Evolutionary conservation across 1,140 invertebrate genomes (phyloP).

Genomic region (Trissolcus basalis): DNA sequence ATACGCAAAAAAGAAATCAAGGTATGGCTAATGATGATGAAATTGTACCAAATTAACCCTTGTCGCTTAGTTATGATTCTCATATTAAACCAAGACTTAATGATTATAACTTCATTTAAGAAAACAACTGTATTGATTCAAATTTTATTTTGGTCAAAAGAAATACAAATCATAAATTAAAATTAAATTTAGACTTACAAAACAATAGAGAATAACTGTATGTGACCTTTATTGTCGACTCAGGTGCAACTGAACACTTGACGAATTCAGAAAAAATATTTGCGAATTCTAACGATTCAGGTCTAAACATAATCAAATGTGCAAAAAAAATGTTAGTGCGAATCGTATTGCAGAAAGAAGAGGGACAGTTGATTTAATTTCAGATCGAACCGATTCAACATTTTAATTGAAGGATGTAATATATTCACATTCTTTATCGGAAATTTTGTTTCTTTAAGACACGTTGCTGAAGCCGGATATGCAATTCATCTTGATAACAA

Average conservation of each 20-base stretch:
- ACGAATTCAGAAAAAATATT: slow-evolving; percentile 5
- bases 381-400: neutral
- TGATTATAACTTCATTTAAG: no score
- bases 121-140: neutral
- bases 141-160: neutral
- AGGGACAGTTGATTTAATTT: neutral
- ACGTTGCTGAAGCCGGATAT: slow-evolving; percentile 18
- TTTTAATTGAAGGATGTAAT: slow-evolving; percentile 13
- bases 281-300: neutral
- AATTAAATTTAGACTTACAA: neutral
- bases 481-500: slow-evolving; percentile 11
- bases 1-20: neutral
- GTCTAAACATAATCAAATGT: slow-evolving; percentile 20
- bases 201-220: slow-evolving; percentile 1
- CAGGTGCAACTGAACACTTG: slow-evolving; percentile 14
- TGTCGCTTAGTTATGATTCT: neutral
- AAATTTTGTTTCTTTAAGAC: slow-evolving; percentile 20
- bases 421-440: slow-evolving; percentile 3
- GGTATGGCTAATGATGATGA: neutral
- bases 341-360: slow-evolving; percentile 14
- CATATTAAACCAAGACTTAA: neutral
- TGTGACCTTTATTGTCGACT: slow-evolving; percentile 13
- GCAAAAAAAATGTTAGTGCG: slow-evolving; percentile 24
- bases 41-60: neutral
- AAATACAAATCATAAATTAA: neutral